Base-by-base conservation (phyloP, 1,140 invertebrate genomes). In the Palaemon carinicauda region DNA sequence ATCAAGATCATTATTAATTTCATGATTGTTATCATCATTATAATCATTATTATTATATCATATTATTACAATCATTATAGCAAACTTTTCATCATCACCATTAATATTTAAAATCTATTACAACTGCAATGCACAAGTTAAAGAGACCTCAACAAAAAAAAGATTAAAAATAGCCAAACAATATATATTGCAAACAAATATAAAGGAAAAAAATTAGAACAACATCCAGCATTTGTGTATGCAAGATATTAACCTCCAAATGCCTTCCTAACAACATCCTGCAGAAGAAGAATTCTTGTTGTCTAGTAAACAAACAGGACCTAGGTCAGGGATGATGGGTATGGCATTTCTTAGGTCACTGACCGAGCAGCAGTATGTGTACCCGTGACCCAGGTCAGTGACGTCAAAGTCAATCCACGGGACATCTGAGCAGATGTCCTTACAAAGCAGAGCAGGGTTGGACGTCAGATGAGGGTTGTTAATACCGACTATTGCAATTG, bases 341-440 rank as follows among this genome's bases (percentile, higher is more conserved):
- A 89, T 78, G 15, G 85, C 56, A 17, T 65, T n/a, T 7, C 84
- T 56, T 24, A 86, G 69, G 29, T 83, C 85, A 3, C 84, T 53
- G 21, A 89, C 84, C 41, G 79, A 31, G 53, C 88, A 89, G 56
- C 88, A 89, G 78, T 89, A 89, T 27, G 87, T 89, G 60, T 24
- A 89, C 31, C 88, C 88, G 50, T 82, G 54, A 41, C 19, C 86
- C 54, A 89, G 52, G 71, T 84, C 77, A 21, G 19, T 27, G 24
- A 82, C 54, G 54, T 88, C 79, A 31, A 83, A 88, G 53, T 86
- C 60, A 17, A 85, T 80, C 87, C 87, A 88, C 3, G 31, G 3
- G 50, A 88, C 51, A 27, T 60, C 27, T 14, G 29, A n/a, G 60
- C 87, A 88, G 15, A 85, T 73, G 78, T 88, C 82, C 9, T 17